Conservation (phyloP, 2,888 invertebrate species). For the Amphimallon solstitiale region DNA sequence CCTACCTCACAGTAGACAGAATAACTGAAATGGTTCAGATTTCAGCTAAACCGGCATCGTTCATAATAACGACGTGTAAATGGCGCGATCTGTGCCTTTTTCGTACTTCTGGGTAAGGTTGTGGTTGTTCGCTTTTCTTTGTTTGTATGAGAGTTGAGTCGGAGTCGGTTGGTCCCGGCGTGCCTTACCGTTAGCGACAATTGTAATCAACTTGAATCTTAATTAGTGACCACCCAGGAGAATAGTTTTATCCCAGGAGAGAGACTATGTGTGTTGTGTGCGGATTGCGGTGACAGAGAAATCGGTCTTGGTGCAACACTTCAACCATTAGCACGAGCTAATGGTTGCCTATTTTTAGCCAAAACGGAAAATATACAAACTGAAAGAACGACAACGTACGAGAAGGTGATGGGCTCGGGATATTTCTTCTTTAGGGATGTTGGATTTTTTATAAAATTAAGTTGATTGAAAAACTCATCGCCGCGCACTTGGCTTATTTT, state of each 20-base stretch:
- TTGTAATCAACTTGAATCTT: conserved; percentile 66
- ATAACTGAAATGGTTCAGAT: conserved; percentile 64
- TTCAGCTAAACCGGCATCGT: conserved; percentile 59
- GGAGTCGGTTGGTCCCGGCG: conserved; percentile 53
- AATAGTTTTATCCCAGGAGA: conserved; percentile 57
- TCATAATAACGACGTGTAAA: conserved; percentile 62
- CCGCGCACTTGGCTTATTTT: conserved; percentile 12
- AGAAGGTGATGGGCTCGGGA: conserved; percentile 22
- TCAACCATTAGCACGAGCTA: conserved; percentile 63
- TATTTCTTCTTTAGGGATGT: conserved; percentile 22
- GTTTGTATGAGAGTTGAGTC: conserved; percentile 52
- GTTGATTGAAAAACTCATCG: conserved; percentile 7
- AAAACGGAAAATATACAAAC: conserved; percentile 18
- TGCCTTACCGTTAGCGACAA: conserved; percentile 65
- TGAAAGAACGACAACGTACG: conserved; percentile 23
- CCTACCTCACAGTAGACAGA: conserved; percentile 59
- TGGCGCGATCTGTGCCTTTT: conserved; percentile 61
- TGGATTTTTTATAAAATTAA: conserved; percentile 3
- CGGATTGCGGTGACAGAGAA: conserved; percentile 52
- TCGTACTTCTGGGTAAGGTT: conserved; percentile 61
- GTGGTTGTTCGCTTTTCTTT: conserved; percentile 55
- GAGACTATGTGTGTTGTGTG: conserved; percentile 5
- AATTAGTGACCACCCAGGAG: conserved; percentile 65
- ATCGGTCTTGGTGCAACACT: conserved; percentile 61
- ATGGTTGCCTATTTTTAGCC: conserved; percentile 61